These are phyloP conservation scores for Ptyas mucosa DNA, from an alignment of 2,113 vertebrate species.

Conservation along the genomic window DNA sequence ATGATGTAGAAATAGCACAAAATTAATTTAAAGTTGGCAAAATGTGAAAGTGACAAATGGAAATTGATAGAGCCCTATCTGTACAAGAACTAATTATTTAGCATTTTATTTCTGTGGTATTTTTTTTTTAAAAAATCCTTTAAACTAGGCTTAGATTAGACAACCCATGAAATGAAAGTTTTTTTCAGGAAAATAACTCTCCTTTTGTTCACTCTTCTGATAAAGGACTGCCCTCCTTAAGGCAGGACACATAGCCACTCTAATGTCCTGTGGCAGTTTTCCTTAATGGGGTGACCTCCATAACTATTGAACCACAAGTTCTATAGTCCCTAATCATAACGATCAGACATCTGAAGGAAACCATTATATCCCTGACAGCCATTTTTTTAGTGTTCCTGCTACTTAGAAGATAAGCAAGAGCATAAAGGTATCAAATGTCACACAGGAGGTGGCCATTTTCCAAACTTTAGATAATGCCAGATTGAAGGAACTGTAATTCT, in stretches of 20 bases:
- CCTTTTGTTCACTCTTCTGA: not conserved
- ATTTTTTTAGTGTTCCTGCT: constrained; percentile 32
- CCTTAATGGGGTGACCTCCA: not conserved
- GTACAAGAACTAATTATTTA: not conserved
- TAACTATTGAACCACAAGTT: not conserved
- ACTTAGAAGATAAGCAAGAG: constrained; percentile 29
- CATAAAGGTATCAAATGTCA: constrained; percentile 30
- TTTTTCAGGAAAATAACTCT: not conserved
- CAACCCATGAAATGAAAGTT: not conserved
- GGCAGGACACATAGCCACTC: not conserved
- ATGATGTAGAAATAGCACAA: not conserved
- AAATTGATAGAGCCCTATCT: not conserved
- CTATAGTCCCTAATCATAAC: not conserved
- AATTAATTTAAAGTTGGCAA: not conserved
- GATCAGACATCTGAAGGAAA: not conserved
- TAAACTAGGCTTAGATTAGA: not conserved
- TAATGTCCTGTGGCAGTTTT: not conserved
- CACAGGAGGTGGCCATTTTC: constrained; percentile 44
- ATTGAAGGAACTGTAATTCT: not conserved
- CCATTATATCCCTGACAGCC: constrained; percentile 34
- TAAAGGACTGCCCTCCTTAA: not conserved
- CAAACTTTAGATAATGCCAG: not conserved
- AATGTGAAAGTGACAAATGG: not conserved
- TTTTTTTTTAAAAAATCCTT: not conserved
- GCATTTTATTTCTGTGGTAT: not conserved